Conservation (phyloP, 2,888 invertebrate species). For the Sipha maydis region DNA sequence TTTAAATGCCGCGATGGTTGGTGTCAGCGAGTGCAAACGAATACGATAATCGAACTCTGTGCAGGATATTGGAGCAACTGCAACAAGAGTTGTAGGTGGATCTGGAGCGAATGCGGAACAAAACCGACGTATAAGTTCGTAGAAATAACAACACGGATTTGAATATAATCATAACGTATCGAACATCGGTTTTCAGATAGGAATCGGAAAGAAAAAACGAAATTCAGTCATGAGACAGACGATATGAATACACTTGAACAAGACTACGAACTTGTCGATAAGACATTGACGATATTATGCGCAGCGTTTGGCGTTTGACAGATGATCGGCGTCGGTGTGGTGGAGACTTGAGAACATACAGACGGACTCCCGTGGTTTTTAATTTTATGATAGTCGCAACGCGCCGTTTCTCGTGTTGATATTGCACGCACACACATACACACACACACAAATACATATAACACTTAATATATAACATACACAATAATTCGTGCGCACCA, state of each 20-base stretch:
- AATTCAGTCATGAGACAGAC: background rate
- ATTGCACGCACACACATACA: slow-evolving; percentile 2
- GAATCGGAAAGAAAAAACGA: background rate
- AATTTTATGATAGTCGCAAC: slow-evolving; percentile 13
- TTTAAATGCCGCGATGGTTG: too few species aligned
- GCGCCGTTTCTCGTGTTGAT: slow-evolving; percentile 20
- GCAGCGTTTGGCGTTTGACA: background rate
- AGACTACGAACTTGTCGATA: background rate
- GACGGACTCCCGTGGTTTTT: slow-evolving; percentile 48
- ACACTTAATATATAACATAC: background rate
- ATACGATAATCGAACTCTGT: too few species aligned
- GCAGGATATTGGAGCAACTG: too few species aligned
- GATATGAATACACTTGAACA: background rate
- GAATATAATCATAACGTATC: too few species aligned
- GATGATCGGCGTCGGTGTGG: background rate
- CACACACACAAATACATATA: background rate
- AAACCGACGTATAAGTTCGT: too few species aligned
- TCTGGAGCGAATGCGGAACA: too few species aligned
- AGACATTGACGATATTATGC: background rate
- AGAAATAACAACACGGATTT: too few species aligned
- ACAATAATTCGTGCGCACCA: slow-evolving; percentile 18
- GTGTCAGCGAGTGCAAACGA: too few species aligned
- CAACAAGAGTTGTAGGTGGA: too few species aligned
- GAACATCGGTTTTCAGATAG: background rate
- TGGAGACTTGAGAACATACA: slow-evolving; percentile 17